Percentiles rank a stretch among this genome's conserved stretches.
phyloP scores from a whole-genome alignment of 2,797 vertebrate genomes.

The Rhinichthys osculus region DNA sequence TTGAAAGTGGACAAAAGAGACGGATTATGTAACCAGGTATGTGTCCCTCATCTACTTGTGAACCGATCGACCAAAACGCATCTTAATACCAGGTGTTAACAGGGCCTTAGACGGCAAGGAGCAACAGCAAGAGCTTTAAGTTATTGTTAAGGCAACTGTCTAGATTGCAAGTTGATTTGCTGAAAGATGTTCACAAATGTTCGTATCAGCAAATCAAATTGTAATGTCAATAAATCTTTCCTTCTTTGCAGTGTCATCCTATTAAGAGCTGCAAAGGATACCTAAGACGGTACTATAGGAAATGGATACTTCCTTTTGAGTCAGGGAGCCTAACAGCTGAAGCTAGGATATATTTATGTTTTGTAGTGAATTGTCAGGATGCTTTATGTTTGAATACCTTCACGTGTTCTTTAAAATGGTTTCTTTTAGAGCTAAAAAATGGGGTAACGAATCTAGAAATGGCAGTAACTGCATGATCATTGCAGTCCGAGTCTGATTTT shows the following conservation, averaged over 20 bases:
- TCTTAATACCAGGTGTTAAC: background rate
- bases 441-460: background rate
- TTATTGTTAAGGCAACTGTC: background rate
- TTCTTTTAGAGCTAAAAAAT: background rate
- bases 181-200: slow-evolving; percentile 6
- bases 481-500: background rate
- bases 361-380: background rate
- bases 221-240: slow-evolving; percentile 8
- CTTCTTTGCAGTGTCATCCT: slow-evolving; percentile 34
- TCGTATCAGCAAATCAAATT: slow-evolving; percentile 19
- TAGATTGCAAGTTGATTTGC: background rate
- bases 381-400: background rate
- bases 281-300: background rate
- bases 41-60: background rate
- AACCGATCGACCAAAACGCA: background rate
- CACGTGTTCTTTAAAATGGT: background rate
- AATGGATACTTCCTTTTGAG: background rate
- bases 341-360: background rate
- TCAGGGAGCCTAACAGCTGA: background rate
- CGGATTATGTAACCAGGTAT: too few species aligned
- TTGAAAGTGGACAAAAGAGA: background rate
- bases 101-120: too few species aligned
- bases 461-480: background rate
- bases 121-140: background rate
- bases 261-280: slow-evolving; percentile 5